Base-by-base conservation (phyloP, 1,140 invertebrate species). In the Teleogryllus occipitalis region DNA sequence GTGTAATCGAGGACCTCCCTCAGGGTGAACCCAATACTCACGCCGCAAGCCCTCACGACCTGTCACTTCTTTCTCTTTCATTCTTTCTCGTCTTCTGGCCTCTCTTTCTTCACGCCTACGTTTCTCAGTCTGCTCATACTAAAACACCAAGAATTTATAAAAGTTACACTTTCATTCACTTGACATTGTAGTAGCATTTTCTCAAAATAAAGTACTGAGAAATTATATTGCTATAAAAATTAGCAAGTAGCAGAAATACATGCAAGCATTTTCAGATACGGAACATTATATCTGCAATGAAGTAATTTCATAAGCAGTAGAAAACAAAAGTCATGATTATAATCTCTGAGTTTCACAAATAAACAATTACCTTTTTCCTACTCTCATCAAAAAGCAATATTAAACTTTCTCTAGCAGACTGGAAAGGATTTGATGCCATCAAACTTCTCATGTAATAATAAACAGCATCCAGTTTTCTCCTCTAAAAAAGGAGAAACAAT, bases 391-490 rank as follows among this genome's bases (percentile, higher is more conserved):
- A 98, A 80, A 98, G 88, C 18, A 92, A 91, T 82, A 95, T 90
- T 8, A 98, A 88, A 86, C 93, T 94, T 88, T 98, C 96, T 82
- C 92, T 91, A 14, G 96, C 96, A 14, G 95, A 96, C 80, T 93
- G 90, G 84, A 97, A 95, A 12, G 96, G 95, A 90, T 97, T 97
- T 22, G 95, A 96, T 54, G 96, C 94, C 90, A 97, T 95, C 78
- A 98, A 88, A 87, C 96, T 97, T 83, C 97, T 89, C 92, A 98
- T 97, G 85, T 97, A 98, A 86, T 95, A 98, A 87, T 98, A 99
- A 15, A 98, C 95, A n/a, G 97, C 96, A 87, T 98, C 97, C 78
- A 99, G 88, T 88, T 96, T 96, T 84, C 96, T 90, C 87, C 93
- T 93, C 95, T 98, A 87, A 90, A 88, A 83, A 81, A 79, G 79